phyloP scores from a whole-genome alignment of 2,888 invertebrate species.

The Drosophila sordidapex region DNA sequence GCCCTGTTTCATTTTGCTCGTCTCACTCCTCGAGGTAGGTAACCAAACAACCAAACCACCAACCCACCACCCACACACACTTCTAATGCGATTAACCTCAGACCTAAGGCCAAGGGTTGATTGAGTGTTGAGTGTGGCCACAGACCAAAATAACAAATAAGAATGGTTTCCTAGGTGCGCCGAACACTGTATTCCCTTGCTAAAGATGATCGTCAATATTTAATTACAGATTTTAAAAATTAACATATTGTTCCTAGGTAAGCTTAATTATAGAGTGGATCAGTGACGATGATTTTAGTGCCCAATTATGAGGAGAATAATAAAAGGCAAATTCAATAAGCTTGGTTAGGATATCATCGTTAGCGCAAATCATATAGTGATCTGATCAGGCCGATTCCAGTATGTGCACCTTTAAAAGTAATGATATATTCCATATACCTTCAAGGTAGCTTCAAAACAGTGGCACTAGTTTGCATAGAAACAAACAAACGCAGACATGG shows the following conservation, averaged over 20 bases:
- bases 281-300: neutral
- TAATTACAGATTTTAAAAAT: neutral
- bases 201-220: neutral
- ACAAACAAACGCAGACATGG: rapidly evolving
- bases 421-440: too few relatives aligned
- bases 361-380: neutral
- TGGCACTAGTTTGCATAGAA: neutral
- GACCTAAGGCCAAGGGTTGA: constrained; percentile 56
- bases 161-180: neutral
- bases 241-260: neutral
- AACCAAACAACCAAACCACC: neutral
- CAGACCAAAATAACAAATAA: neutral
- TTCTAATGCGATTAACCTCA: constrained; percentile 60
- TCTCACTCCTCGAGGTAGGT: constrained; percentile 96
- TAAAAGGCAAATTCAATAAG: neutral
- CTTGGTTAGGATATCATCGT: neutral
- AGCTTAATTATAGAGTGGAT: neutral
- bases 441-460: neutral
- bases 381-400: too few relatives aligned
- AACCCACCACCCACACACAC: constrained; percentile 3
- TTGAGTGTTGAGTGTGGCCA: constrained; percentile 50
- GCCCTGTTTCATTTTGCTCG: constrained; percentile 95
- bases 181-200: neutral
- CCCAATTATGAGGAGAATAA: neutral
- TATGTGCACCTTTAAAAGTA: too few relatives aligned